These are phyloP conservation scores for Callopanchax toddi DNA, from an alignment of 2,113 vertebrate genomes.

Conservation along the genomic window DNA sequence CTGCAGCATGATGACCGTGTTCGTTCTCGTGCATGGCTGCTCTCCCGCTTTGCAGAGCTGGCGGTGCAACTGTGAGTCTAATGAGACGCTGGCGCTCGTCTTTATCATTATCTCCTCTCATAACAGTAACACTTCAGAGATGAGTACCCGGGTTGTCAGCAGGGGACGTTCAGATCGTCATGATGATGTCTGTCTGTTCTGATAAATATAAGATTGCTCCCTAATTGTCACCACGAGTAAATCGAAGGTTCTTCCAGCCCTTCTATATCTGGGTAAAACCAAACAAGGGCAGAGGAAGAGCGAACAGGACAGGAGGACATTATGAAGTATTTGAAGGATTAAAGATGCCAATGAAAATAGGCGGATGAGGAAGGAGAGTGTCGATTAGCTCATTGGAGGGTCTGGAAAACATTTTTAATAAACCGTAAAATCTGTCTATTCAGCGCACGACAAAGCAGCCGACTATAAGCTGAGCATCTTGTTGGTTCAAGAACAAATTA, in stretches of 20 bases:
- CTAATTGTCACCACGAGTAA: conserved; percentile 18
- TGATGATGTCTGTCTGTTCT: conserved; percentile 11
- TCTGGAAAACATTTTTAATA: conserved; percentile 28
- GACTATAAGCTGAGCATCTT: conserved; percentile 22
- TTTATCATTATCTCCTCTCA: conserved; percentile 59
- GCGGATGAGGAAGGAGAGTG: conserved; percentile 4
- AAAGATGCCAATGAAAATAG: conserved; percentile 6
- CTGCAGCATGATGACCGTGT: conserved; percentile 52
- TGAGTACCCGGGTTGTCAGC: conserved; percentile 37
- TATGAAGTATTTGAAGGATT: background rate
- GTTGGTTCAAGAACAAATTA: conserved; percentile 54
- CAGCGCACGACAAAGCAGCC: background rate
- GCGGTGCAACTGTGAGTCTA: conserved; percentile 23
- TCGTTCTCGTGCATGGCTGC: conserved; percentile 41
- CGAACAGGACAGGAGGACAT: background rate
- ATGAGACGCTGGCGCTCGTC: conserved; percentile 56
- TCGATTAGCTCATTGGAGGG: conserved; percentile 11
- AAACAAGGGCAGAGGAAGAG: conserved; percentile 19
- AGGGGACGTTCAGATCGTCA: conserved; percentile 53
- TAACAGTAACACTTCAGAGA: conserved; percentile 63
- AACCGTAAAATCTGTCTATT: conserved; percentile 8
- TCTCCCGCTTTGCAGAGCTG: conserved; percentile 35
- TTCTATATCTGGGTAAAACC: conserved; percentile 1
- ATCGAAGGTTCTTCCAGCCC: no score
- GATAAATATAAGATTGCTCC: background rate